Evolutionary conservation across 2,113 vertebrate species (phyloP).

Genomic region (Artemisiospiza belli): DNA sequence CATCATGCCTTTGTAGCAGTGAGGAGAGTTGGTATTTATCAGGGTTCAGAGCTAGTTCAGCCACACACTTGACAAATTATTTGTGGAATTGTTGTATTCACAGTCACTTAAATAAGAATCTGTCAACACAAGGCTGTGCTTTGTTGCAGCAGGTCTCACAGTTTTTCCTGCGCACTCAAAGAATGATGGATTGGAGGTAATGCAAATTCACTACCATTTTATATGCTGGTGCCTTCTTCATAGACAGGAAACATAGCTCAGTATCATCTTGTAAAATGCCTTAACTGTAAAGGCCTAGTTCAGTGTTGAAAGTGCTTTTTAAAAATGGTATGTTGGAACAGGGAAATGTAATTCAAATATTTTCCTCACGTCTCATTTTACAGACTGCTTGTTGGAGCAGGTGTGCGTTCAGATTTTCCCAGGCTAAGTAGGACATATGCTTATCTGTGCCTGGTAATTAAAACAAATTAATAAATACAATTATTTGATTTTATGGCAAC

Average conservation of each 20-base stretch:
- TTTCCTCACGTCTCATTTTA: slow-evolving; percentile 68
- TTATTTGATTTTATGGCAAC: slow-evolving; percentile 74
- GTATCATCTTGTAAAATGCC: slow-evolving; percentile 93
- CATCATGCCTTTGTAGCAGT: slow-evolving; percentile 74
- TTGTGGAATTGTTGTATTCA: slow-evolving; percentile 99
- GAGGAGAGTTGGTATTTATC: slow-evolving; percentile 84
- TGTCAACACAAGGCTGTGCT: slow-evolving; percentile 90
- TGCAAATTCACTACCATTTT: slow-evolving; percentile 99
- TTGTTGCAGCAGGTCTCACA: slow-evolving; percentile 82
- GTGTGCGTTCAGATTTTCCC: slow-evolving; percentile 49
- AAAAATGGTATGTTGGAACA: slow-evolving; percentile 65
- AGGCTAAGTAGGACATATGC: slow-evolving; percentile 57
- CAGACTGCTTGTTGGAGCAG: slow-evolving; percentile 61
- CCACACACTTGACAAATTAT: slow-evolving; percentile 99
- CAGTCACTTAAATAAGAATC: slow-evolving; percentile 99
- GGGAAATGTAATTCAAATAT: slow-evolving; percentile 66
- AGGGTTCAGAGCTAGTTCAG: slow-evolving; percentile 97
- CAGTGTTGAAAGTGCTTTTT: slow-evolving; percentile 65
- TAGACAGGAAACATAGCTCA: slow-evolving; percentile 93
- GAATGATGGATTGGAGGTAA: slow-evolving; percentile 97
- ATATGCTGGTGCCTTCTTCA: slow-evolving; percentile 90
- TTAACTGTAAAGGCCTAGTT: slow-evolving; percentile 78
- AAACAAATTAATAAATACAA: slow-evolving; percentile 78
- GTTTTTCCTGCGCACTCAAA: slow-evolving; percentile 81
- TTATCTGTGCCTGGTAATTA: slow-evolving; percentile 68